Evolutionary conservation across 1,140 invertebrate species (phyloP).

Genomic region (Hydropsyche tenuis): DNA sequence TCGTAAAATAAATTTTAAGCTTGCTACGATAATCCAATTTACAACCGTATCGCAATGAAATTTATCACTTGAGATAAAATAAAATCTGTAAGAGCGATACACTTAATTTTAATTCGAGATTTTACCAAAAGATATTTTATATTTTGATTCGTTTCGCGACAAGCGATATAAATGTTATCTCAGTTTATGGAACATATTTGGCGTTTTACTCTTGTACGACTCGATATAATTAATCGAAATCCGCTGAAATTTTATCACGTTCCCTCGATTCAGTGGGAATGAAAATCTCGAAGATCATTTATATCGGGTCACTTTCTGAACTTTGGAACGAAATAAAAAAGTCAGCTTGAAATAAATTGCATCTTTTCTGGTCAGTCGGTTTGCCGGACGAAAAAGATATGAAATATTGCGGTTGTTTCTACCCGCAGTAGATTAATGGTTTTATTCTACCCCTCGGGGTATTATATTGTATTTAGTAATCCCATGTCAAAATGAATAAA

Average conservation of each 20-base stretch:
- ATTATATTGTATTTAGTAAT: constrained; percentile 41
- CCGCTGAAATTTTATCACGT: constrained; percentile 1
- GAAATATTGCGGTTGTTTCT: constrained; percentile 32
- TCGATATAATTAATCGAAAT: background rate
- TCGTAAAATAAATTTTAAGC: no score
- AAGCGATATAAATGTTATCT: constrained; percentile 8
- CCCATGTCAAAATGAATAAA: constrained; percentile 39
- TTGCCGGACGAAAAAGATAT: constrained; percentile 19
- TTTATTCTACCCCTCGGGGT: constrained; percentile 34
- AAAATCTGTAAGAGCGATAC: no score
- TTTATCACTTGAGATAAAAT: no score
- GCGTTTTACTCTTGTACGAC: background rate
- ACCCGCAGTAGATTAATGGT: constrained; percentile 39
- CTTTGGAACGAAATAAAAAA: constrained; percentile 6
- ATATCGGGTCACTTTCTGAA: no score
- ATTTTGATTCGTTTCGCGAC: background rate
- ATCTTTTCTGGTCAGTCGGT: constrained; percentile 21
- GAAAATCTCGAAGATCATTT: background rate
- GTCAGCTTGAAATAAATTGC: constrained; percentile 31
- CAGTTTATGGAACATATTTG: constrained; percentile 6
- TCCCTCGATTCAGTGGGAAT: background rate
- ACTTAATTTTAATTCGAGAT: background rate
- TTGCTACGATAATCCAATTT: constrained; percentile 11
- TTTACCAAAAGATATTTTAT: background rate
- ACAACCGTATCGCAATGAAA: background rate